A percentile compares a stretch with the other conserved stretches of the same genome.
Conservation (phyloP, 2,113 vertebrate genomes). For the Benitochromis conjunctus region DNA sequence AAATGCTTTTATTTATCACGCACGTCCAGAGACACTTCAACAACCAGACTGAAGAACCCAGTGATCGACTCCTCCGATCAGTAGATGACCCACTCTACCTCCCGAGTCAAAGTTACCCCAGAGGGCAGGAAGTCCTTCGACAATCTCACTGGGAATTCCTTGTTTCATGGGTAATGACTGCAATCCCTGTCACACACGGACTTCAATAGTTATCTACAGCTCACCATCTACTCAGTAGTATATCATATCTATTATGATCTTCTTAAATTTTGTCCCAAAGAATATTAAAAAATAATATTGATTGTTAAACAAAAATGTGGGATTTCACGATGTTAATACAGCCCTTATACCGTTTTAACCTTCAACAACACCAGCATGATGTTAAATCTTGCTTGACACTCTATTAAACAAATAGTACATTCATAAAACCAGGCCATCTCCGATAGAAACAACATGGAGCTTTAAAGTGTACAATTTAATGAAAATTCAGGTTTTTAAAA, state of each 20-base stretch:
- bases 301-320: not conserved
- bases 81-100: not conserved
- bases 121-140: not conserved
- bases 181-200: not conserved
- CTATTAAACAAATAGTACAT: not conserved
- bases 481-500: not conserved
- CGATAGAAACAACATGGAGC: not conserved
- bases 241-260: not conserved
- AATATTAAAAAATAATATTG: not conserved
- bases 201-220: not conserved
- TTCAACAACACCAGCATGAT: not conserved
- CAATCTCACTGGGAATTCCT: not conserved
- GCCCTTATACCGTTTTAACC: rapidly evolving
- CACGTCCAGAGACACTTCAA: not conserved
- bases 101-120: not conserved
- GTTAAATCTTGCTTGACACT: not conserved
- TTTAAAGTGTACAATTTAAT: not conserved
- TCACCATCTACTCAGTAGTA: not conserved
- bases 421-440: not conserved
- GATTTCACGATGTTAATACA: not conserved
- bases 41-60: not conserved
- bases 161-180: not conserved
- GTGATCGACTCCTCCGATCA: not conserved
- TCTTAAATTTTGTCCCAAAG: not conserved
- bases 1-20: not conserved